These are phyloP conservation scores for Chrysopilus asiliformis DNA, from an alignment of 2,888 invertebrate genomes.

Conservation along the genomic window DNA sequence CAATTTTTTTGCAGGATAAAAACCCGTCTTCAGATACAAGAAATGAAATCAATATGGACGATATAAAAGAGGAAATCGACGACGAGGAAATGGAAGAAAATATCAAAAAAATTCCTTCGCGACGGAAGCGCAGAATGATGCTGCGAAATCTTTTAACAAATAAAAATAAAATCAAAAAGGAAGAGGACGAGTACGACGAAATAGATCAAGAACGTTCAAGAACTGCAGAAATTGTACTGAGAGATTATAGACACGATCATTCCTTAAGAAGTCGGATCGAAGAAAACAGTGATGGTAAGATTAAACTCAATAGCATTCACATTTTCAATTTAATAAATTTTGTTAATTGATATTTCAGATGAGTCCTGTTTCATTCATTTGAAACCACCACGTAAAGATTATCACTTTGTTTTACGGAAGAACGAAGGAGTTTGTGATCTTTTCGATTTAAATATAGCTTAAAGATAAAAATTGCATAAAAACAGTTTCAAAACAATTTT, in stretches of 20 bases:
- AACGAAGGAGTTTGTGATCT: slow-evolving; percentile 33
- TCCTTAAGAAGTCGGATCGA: slow-evolving; percentile 7
- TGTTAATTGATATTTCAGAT: slow-evolving; percentile 21
- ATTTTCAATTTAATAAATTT: too few species aligned
- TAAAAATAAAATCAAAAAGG: slow-evolving; percentile 6
- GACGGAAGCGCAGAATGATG: too few species aligned
- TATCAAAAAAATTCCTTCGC: too few species aligned
- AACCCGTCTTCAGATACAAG: too few species aligned
- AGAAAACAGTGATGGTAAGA: slow-evolving; percentile 2
- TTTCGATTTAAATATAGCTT: slow-evolving; percentile 24
- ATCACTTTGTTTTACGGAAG: slow-evolving; percentile 26
- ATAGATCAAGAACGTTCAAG: slow-evolving; percentile 24
- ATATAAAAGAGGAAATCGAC: not conserved
- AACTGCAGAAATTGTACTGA: slow-evolving; percentile 23
- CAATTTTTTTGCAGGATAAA: too few species aligned
- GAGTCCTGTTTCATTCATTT: slow-evolving; percentile 28
- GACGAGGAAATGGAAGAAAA: not conserved
- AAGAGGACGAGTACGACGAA: not conserved
- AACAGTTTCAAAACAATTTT: too few species aligned
- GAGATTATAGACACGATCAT: slow-evolving; percentile 7
- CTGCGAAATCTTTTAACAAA: not conserved
- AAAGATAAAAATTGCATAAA: too few species aligned
- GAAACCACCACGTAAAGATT: slow-evolving; percentile 30
- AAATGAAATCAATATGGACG: too few species aligned
- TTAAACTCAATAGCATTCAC: not conserved